Percentiles rank a stretch among this genome's conserved stretches.
Conservation (phyloP, 2,888 invertebrate genomes). For the Latheticus oryzae region DNA sequence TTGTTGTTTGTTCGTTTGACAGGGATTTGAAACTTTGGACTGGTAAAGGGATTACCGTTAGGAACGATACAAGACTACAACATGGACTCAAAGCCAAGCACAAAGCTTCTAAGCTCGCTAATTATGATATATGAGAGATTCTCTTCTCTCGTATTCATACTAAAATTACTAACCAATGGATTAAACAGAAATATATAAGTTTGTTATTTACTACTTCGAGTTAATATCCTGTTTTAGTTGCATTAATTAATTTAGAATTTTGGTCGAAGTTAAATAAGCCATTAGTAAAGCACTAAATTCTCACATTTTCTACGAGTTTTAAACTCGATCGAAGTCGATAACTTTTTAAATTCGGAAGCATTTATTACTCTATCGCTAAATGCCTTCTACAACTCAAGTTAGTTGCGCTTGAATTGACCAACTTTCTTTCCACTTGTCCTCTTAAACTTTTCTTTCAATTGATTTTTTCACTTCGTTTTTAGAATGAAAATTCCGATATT, state of each 20-base stretch:
- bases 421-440: conserved; percentile 28
- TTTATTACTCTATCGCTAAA: conserved; percentile 33
- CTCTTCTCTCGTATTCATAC: conserved; percentile 27
- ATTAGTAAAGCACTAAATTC: conserved; percentile 15
- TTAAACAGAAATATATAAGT: conserved; percentile 37
- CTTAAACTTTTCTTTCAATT: conserved; percentile 27
- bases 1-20: conserved; percentile 38
- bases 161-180: conserved; percentile 40
- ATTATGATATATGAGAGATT: conserved; percentile 40
- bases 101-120: conserved; percentile 41
- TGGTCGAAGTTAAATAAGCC: conserved; percentile 20
- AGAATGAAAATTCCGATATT: conserved; percentile 8
- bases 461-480: conserved; percentile 26
- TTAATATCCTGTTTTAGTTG: conserved; percentile 22
- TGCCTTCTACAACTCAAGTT: conserved; percentile 31
- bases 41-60: conserved; percentile 40
- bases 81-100: conserved; percentile 42
- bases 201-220: conserved; percentile 25
- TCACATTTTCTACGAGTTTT: conserved; percentile 24
- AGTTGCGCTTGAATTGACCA: conserved; percentile 33
- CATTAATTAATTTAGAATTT: conserved; percentile 28
- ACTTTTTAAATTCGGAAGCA: conserved; percentile 29
- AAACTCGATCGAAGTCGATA: conserved; percentile 11
- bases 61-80: conserved; percentile 40
- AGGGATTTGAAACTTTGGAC: conserved; percentile 40